A percentile compares a stretch with the other conserved stretches of the same genome.
Conservation (phyloP, 2,888 invertebrate species). For the Azorinus chamasolen region DNA sequence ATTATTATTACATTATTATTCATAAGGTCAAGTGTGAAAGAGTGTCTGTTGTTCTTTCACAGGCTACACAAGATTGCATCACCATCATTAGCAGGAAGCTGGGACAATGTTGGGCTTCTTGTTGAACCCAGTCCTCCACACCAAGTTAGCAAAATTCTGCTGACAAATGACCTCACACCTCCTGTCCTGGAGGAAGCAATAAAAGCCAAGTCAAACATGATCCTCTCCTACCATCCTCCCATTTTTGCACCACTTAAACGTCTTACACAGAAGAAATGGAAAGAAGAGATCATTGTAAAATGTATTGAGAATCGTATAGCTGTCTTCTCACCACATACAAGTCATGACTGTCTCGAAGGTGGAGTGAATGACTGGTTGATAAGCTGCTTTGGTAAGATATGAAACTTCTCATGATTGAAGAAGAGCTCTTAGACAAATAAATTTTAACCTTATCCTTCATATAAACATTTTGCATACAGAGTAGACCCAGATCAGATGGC, state of each 20-base stretch:
- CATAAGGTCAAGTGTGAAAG: too few species aligned
- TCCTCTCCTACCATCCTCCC: constrained; percentile 98
- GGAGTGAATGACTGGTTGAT: constrained; percentile 98
- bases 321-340: constrained; percentile 97
- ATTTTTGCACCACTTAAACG: constrained; percentile 95
- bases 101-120: constrained; percentile 98
- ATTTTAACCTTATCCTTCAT: too few species aligned
- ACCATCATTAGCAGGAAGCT: constrained; percentile 90
- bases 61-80: constrained; percentile 77
- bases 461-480: too few species aligned
- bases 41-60: too few species aligned
- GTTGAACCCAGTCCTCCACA: constrained; percentile 91
- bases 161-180: constrained; percentile 97
- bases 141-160: constrained; percentile 88
- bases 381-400: constrained; percentile 88
- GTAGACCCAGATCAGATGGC: too few species aligned
- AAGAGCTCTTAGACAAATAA: constrained; percentile 1
- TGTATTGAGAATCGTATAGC: constrained; percentile 95
- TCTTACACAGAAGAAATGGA: constrained; percentile 90
- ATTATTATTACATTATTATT: too few species aligned
- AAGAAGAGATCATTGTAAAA: constrained; percentile 92
- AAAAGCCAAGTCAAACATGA: constrained; percentile 90
- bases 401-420: too few species aligned
- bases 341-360: constrained; percentile 93
- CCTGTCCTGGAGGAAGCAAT: constrained; percentile 93